These are phyloP conservation scores for Scophthalmus maximus DNA, from an alignment of 2,113 vertebrate species.

Conservation along the genomic window DNA sequence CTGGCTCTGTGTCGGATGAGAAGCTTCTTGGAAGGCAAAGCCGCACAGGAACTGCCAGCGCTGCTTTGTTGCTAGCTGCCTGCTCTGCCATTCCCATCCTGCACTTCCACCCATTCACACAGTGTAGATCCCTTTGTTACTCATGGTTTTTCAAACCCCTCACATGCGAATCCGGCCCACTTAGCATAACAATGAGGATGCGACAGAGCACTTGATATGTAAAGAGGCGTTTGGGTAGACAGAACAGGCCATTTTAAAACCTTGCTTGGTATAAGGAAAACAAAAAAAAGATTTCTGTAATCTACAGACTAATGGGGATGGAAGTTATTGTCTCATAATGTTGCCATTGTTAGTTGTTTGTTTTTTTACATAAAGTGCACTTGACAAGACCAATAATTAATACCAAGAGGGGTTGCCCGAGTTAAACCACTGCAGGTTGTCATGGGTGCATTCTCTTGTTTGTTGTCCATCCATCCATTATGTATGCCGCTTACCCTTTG, in stretches of 20 bases:
- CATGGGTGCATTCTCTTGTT: background rate
- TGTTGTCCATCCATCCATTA: background rate
- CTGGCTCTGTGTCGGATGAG: conserved; percentile 78
- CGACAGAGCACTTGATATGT: conserved; percentile 44
- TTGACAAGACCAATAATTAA: conserved; percentile 15
- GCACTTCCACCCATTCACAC: conserved; percentile 41
- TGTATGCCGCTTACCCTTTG: background rate
- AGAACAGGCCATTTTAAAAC: conserved; percentile 34
- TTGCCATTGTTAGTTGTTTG: background rate
- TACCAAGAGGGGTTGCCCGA: conserved; percentile 1
- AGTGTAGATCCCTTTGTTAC: conserved; percentile 60
- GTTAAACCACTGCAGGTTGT: background rate
- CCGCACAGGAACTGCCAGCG: conserved; percentile 63
- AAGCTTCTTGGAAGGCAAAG: conserved; percentile 70
- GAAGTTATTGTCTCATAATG: conserved; percentile 1
- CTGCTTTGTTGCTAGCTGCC: conserved; percentile 44
- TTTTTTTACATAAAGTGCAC: conserved; percentile 6
- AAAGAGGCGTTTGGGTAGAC: conserved; percentile 53
- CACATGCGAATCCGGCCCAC: conserved; percentile 56
- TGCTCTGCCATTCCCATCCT: conserved; percentile 44
- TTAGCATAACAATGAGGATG: conserved; percentile 70
- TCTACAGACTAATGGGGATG: background rate
- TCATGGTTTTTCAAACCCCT: conserved; percentile 69
- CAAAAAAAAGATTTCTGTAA: conserved; percentile 8
- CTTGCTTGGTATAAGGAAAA: conserved; percentile 6